Evolutionary conservation across 2,888 invertebrate species (phyloP).

Genomic region (Poecilus cupreus): DNA sequence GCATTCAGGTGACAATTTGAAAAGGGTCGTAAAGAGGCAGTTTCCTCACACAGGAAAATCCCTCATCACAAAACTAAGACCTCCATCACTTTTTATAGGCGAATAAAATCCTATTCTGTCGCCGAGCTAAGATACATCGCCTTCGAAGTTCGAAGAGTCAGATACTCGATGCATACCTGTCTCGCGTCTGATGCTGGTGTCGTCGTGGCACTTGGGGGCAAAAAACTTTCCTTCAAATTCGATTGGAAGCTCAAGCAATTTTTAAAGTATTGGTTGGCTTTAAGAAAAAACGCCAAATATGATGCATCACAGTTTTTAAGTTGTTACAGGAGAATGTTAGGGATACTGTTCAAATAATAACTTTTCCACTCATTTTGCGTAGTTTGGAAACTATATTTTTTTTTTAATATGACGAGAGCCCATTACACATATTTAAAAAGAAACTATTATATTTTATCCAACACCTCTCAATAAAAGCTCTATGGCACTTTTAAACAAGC

Average conservation of each 20-base stretch:
- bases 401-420: no score
- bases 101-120: slow-evolving; percentile 20
- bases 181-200: neutral
- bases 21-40: slow-evolving; percentile 4
- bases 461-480: no score
- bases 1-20: slow-evolving; percentile 12
- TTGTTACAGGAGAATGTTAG: no score
- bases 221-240: neutral
- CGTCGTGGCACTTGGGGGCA: neutral
- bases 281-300: neutral
- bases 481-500: no score
- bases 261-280: neutral
- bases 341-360: no score
- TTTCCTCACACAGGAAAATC: neutral
- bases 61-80: slow-evolving; percentile 6
- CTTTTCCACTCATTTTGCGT: no score
- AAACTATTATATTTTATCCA: no score
- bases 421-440: no score
- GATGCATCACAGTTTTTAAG: neutral
- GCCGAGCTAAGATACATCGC: neutral
- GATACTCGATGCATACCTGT: slow-evolving; percentile 32
- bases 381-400: no score
- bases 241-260: neutral
- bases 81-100: slow-evolving; percentile 35
- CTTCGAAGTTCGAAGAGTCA: neutral